Evolutionary conservation across 2,113 vertebrate genomes (phyloP), one percentile per base, ranked within the genome.

Genomic region (Callipepla californica): DNA sequence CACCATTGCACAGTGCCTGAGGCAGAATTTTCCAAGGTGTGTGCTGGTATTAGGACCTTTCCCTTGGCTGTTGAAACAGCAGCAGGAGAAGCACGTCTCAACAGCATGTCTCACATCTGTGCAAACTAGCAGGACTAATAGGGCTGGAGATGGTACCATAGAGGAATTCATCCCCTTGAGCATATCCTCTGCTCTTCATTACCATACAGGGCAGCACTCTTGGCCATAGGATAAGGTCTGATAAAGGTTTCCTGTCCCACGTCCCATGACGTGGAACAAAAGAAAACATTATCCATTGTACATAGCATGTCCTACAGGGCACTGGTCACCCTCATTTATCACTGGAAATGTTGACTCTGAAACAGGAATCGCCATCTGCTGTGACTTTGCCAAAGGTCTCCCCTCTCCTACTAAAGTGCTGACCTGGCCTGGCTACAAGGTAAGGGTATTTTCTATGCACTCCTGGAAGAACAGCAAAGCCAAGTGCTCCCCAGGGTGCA

Each of bases 41-140:
- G 45, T 75, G 72, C 55, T 92, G 82, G 53, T 47, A 69, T 72
- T 57, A 13, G 55, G 30, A 61, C 5, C 48, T 90, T 69, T 69
- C 30, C 73, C 26, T n/a, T 45, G 66, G 25, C 58, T 89, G 23
- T 65, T 30, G 73, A 91, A 81, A 36, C 18, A 57, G 55, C 59
- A 91, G 40, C 58, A 69, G 40, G 50, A 74, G 55, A 69, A 82
- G 70, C 48, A 25, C 81, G 47, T 85, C 70, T 82, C n/a, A 30
- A 4, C 0, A 0, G 8, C 7, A 34, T 8, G 47, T 36, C 62
- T 7, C 61, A 3, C 19, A 30, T 9, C 30, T 68, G 67, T 20
- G n/a, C 7, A 44, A n/a, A 40, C 5, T 14, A 45, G 10, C 36
- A 69, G 73, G 45, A 45, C 87, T 66, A 40, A 8, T 42, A 53